These are phyloP conservation scores for Paradoxurus hermaphroditus DNA, from an alignment of 2,113 vertebrate genomes.

Conservation along the genomic window DNA sequence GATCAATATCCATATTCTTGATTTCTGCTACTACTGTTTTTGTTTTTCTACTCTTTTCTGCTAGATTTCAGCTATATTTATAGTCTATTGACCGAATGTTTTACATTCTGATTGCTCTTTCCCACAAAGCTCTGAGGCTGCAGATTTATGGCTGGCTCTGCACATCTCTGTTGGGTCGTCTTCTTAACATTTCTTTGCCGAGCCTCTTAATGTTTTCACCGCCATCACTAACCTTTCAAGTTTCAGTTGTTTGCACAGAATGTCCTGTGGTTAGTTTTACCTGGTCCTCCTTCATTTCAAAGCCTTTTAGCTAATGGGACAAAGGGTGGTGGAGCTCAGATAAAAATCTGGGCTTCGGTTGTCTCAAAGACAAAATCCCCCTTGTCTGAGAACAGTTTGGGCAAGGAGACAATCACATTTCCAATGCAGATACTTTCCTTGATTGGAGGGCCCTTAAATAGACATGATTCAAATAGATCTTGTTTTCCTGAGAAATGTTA, in stretches of 20 bases:
- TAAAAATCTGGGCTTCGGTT: background rate
- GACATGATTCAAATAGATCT: background rate
- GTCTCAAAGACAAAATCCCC: background rate
- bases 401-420: background rate
- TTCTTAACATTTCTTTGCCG: background rate
- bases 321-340: background rate
- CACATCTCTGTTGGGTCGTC: background rate
- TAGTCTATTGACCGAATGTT: background rate
- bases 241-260: background rate
- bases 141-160: background rate
- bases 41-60: background rate
- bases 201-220: background rate
- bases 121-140: background rate
- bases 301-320: background rate
- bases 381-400: background rate
- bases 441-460: background rate
- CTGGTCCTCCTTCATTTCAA: background rate
- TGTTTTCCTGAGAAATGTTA: background rate
- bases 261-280: background rate
- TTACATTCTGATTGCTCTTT: background rate
- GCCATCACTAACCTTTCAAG: background rate
- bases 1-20: background rate
- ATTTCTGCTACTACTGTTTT: background rate
- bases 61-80: background rate
- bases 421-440: no score